These are phyloP conservation scores for Deilephila porcellus DNA, from an alignment of 2,888 invertebrate genomes.

Conservation along the genomic window DNA sequence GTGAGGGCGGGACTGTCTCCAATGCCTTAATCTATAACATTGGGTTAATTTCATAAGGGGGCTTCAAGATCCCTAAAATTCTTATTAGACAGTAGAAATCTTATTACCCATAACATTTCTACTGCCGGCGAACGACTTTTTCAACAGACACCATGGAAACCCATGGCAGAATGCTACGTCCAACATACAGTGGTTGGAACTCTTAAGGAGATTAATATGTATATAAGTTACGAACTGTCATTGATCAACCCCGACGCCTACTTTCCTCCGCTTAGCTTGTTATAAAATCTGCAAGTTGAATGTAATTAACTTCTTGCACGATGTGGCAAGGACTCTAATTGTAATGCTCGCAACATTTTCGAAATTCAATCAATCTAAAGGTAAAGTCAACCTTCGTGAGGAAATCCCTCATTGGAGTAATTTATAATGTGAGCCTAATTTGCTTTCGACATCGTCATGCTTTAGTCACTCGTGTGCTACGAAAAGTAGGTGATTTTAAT, in stretches of 20 bases:
- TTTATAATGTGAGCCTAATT: constrained; percentile 13
- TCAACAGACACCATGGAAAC: too few relatives aligned
- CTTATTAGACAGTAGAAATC: too few relatives aligned
- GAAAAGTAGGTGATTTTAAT: background rate
- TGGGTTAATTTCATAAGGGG: too few relatives aligned
- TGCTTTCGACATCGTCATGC: constrained; percentile 10
- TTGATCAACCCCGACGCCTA: background rate
- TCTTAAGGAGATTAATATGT: too few relatives aligned
- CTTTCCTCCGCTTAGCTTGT: background rate
- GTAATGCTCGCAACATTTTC: constrained; percentile 2
- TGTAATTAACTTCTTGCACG: constrained; percentile 5
- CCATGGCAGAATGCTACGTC: too few relatives aligned
- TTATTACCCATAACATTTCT: too few relatives aligned
- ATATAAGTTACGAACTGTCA: background rate
- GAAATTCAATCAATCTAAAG: constrained; percentile 21
- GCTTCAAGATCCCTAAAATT: too few relatives aligned
- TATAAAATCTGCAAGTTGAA: constrained; percentile 14
- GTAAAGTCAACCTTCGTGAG: constrained; percentile 11
- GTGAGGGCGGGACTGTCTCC: too few relatives aligned
- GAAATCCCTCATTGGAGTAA: background rate
- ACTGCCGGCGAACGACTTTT: too few relatives aligned
- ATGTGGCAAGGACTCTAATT: constrained; percentile 2
- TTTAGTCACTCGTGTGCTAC: background rate
- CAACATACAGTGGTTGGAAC: too few relatives aligned
- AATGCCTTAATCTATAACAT: too few relatives aligned